Evolutionary conservation across 2,797 vertebrate species (phyloP), one percentile per base, ranked within the genome.

Genomic region (Pseudochaenichthys georgianus): DNA sequence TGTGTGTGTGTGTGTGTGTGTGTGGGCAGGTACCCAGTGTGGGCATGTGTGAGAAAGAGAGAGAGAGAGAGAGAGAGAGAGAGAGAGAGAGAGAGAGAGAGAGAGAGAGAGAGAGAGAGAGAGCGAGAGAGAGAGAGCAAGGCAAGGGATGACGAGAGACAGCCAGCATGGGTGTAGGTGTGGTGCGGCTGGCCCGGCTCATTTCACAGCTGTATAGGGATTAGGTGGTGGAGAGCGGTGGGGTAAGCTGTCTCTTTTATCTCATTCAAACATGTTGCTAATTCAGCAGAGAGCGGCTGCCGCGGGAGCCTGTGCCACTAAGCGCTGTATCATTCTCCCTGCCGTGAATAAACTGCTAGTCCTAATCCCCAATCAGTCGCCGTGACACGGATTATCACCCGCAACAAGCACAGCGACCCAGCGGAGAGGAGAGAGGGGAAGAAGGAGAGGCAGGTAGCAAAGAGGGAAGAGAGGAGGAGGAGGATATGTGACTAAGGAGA

Each of bases 201-300:
- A 96, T 97, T 97, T 97, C 96, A 96, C 96, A 96, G 95, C 95
- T 95, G 92, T 95, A 94, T 95, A 92, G 94, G 95, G 96, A 97
- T 97, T 97, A 97, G 92, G 81, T 88, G 93, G 85, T 84, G 95
- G 91, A 94, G 94, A 86, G 94, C 73, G 92, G 87, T 89, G 95
- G 95, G 95, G 84, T 96, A 96, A 96, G 95, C 95, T 85, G 88
- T 84, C 93, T 90, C 94, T 97, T 97, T 97, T 97, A 97, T 97
- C 96, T 96, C 96, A 96, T 96, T 96, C 96, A 95, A 96, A 96
- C 96, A 96, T 96, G 95, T 95, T 96, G 96, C 96, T 96, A 96
- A 97, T 96, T 96, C 96, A 97, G 96, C 96, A 96, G 94, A 95
- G 94, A 93, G 87, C 92, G 86, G 87, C 93, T 93, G 94, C 94